Evolutionary conservation across 2,797 vertebrate species (phyloP).

Genomic region (Allenopithecus nigroviridis): DNA sequence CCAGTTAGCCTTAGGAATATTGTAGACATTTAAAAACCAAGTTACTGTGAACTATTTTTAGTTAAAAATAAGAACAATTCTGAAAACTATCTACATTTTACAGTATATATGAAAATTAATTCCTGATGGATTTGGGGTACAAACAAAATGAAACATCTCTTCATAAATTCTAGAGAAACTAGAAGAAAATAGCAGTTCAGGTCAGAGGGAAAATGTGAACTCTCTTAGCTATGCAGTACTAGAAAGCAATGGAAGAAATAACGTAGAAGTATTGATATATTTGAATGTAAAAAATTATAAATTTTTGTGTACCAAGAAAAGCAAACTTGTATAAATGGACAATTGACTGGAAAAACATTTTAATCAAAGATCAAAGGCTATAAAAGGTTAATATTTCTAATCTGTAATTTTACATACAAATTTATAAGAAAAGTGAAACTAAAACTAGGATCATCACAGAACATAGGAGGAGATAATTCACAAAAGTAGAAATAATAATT

Average conservation of each 20-base stretch:
- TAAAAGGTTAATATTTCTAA: neutral
- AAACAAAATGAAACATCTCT: neutral
- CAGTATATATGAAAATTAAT: neutral
- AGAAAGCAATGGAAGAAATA: neutral
- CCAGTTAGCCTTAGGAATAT: neutral
- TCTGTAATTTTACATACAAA: neutral
- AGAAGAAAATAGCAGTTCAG: neutral
- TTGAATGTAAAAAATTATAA: neutral
- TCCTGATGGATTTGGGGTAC: neutral
- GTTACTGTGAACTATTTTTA: slow-evolving; percentile 28
- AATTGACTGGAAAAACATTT: neutral
- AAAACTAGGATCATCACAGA: neutral
- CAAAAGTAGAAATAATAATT: neutral
- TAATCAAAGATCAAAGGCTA: slow-evolving; percentile 17
- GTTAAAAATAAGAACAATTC: slow-evolving; percentile 11
- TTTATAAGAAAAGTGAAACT: slow-evolving; percentile 3
- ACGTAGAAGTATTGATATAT: neutral
- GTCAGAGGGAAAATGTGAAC: neutral
- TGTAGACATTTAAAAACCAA: neutral
- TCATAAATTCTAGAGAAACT: slow-evolving; percentile 7
- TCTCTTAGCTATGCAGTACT: neutral
- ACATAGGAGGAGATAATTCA: neutral
- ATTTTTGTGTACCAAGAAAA: slow-evolving; percentile 21
- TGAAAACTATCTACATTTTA: neutral
- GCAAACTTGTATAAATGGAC: slow-evolving; percentile 31